Evolutionary conservation across 2,888 invertebrate genomes (phyloP), one percentile per base, ranked within the genome.

Genomic region (Gari tellinella): DNA sequence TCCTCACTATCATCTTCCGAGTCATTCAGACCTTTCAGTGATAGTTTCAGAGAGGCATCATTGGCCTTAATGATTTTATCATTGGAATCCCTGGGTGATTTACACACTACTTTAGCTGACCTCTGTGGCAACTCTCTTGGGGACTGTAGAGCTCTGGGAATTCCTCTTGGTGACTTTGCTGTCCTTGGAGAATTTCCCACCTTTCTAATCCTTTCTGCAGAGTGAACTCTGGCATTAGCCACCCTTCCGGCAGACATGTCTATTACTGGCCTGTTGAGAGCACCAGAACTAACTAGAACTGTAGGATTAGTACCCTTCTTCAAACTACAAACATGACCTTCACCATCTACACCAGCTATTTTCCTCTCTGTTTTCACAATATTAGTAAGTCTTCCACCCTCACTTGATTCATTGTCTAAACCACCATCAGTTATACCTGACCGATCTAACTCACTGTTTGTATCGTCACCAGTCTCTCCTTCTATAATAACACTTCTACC

Each of bases 11-110:
- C 64, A 43, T 64, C 62, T 45, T 77, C 76, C 19, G 72, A 73
- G 38, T 63, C 69, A 62, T 70, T 69, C 38, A 74, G 48, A 51
- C 73, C 79, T 62, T 70, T 69, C 38, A 72, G 51, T 45, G 72
- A 74, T 10, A 79, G 56, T 62, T 74, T 74, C 7, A 74, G 49
- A 21, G 60, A 68, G n/a, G 55, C 37, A 40, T 74, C 65, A 31
- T 31, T 31, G 31, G 31, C 31, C 31, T 31, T 31, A 10, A 31
- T 31, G 10, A 31, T 31, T 10, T 31, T 31, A 31, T 31, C 31
- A 31, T 31, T 31, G 31, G 31, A 31, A 31, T 31, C 43, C 14
- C 43, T 43, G 14, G 43, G 43, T 43, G 48, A 48, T 12, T 31
- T 31, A 31, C 31, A 31, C 4, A 10, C 31, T 31, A 31, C 10